phyloP scores from a whole-genome alignment of 2,113 vertebrate species.

The Coreoperca whiteheadi region DNA sequence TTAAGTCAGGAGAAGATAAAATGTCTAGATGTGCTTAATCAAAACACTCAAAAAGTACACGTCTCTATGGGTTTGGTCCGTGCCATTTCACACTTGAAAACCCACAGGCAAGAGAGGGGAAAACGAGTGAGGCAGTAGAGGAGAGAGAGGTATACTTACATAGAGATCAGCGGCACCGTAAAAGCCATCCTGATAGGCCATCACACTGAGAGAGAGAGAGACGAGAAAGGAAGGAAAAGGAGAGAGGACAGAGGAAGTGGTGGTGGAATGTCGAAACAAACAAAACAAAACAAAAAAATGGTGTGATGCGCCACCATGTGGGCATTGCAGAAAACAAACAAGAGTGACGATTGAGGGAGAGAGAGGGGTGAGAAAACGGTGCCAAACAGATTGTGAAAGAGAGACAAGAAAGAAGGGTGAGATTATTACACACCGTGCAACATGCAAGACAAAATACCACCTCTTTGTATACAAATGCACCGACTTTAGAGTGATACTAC shows the following conservation, averaged over 20 bases:
- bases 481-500: conserved; percentile 56
- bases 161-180: conserved; percentile 88
- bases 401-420: conserved; percentile 79
- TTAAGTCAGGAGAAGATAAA: not conserved
- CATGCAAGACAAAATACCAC: conserved; percentile 85
- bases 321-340: conserved; percentile 63
- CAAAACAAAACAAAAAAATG: conserved; percentile 58
- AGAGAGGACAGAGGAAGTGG: conserved; percentile 45
- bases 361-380: conserved; percentile 55
- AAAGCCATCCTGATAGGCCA: conserved; percentile 90
- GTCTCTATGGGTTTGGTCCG: conserved; percentile 73
- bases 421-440: conserved; percentile 87
- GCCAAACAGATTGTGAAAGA: conserved; percentile 76
- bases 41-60: conserved; percentile 65
- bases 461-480: conserved; percentile 67
- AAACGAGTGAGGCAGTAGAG: conserved; percentile 67
- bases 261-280: conserved; percentile 61
- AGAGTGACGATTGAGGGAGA: conserved; percentile 50
- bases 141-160: conserved; percentile 83
- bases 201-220: conserved; percentile 83
- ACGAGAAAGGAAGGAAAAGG: conserved; percentile 33
- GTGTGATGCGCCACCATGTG: conserved; percentile 85
- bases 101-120: conserved; percentile 69
- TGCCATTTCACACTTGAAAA: conserved; percentile 77
- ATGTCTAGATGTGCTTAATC: conserved; percentile 16